Base-by-base conservation (phyloP, 2,113 vertebrate species). In the Beaufortia kweichowensis region DNA sequence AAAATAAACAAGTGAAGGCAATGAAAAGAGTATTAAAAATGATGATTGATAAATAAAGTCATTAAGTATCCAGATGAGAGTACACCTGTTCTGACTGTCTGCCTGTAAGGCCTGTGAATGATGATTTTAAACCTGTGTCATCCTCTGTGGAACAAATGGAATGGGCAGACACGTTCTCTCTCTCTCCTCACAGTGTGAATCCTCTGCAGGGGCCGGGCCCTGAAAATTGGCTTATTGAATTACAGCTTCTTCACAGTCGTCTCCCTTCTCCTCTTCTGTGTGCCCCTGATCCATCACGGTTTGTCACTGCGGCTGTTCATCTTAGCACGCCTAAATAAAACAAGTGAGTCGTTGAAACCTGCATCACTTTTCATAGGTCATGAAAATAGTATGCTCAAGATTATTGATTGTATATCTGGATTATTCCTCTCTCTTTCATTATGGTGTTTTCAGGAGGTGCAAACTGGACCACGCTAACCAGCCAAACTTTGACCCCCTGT, bases 171-270 rank as follows among this genome's bases (percentile, higher is more conserved):
- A 50, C 14, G 7, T 11, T 12, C 23, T 7, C 19, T 28, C 50
- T 56, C 55, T 35, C 26, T 68, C 48, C 17, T 82, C 86, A 79
- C 79, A 77, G 87, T 85, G 77, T 89, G 89, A 84, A 88, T 87
- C 85, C 89, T 92, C 81, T 87, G 85, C 85, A 84, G 88, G 90
- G 80, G 81, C 70, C 15, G 64, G n/a, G 63, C 87, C 87, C 89
- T 93, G 91, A 91, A 94, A 94, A 94, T 93, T 86, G 92, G 92
- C 92, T 91, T 93, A 92, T 94, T 93, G 93, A 93, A 91, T 93
- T 92, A 91, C 91, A 92, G 88, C 81, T 89, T 91, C 90, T 85
- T 88, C 89, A 62, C 71, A 82, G 81, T 87, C 82, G 77, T 86
- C 90, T 78, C 79, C 86, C 88, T 84, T 77, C 84, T 82, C 83